Evolutionary conservation across 2,113 vertebrate species (phyloP).

Genomic region (Sclerurus mexicanus): DNA sequence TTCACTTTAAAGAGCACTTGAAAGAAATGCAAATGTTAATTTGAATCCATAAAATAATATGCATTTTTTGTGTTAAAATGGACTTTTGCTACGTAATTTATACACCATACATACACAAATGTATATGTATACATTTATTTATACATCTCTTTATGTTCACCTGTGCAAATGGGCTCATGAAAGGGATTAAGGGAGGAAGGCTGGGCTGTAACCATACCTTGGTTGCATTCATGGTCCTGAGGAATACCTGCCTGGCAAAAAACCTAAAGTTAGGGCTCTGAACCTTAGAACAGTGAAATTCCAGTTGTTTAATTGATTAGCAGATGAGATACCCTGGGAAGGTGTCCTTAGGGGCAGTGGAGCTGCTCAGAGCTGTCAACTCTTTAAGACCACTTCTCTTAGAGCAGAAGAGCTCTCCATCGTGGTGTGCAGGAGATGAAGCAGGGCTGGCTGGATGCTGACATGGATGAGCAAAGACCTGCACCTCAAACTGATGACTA

Average conservation of each 20-base stretch:
- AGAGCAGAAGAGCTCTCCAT: background rate
- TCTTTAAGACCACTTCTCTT: background rate
- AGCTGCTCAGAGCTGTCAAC: background rate
- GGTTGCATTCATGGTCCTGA: background rate
- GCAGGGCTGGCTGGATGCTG: background rate
- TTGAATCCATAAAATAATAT: background rate
- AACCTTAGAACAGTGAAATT: background rate
- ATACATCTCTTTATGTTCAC: background rate
- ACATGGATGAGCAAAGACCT: background rate
- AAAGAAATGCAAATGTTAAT: background rate
- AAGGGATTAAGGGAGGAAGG: too few species aligned
- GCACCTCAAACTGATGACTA: background rate
- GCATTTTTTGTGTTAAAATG: background rate
- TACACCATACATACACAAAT: background rate
- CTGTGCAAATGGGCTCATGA: background rate
- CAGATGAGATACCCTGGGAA: background rate
- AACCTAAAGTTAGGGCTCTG: background rate
- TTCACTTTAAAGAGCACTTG: background rate
- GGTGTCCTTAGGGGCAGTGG: background rate
- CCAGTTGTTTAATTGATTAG: background rate
- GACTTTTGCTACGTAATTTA: background rate
- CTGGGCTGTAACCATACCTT: too few species aligned
- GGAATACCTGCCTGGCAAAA: background rate
- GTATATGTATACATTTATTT: background rate
- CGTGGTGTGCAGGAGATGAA: background rate